Percentiles rank a stretch among this genome's conserved stretches.
phyloP scores from a whole-genome alignment of 2,113 vertebrate genomes.

The Zosterops pallidus region DNA sequence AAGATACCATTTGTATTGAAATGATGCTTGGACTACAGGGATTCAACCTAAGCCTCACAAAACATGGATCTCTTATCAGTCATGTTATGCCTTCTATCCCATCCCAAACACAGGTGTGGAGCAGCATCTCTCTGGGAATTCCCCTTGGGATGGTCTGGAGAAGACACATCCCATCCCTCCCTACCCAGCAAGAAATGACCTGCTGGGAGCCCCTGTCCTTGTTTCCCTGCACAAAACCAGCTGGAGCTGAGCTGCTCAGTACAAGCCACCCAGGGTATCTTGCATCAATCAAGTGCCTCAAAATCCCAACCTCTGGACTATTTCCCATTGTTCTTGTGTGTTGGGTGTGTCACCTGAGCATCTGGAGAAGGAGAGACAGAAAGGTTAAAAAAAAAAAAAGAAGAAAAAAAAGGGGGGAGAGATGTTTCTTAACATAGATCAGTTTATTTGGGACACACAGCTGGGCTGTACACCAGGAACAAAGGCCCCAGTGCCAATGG shows the following conservation, averaged over 20 bases:
- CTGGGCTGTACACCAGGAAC: not conserved
- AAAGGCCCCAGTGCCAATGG: not conserved
- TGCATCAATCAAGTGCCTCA: not conserved
- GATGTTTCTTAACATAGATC: rapidly evolving
- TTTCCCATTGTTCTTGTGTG: not conserved
- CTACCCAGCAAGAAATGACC: not conserved
- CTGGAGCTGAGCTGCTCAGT: not conserved
- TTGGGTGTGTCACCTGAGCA: rapidly evolving
- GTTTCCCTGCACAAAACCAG: not conserved
- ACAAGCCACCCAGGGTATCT: not conserved
- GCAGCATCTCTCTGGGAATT: not conserved
- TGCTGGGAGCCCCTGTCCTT: rapidly evolving
- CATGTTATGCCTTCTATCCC: rapidly evolving
- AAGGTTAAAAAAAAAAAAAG: not conserved
- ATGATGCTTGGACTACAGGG: not conserved
- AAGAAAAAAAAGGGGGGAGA: not conserved
- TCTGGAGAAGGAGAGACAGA: not conserved
- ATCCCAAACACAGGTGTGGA: not conserved
- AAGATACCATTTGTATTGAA: not conserved
- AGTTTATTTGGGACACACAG: not conserved
- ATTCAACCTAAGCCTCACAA: not conserved
- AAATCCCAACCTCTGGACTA: not conserved
- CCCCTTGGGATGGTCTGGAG: not conserved
- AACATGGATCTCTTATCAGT: not conserved
- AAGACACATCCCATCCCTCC: not conserved